Evolutionary conservation across 2,888 invertebrate species (phyloP).

Genomic region (Pheosia gnoma): DNA sequence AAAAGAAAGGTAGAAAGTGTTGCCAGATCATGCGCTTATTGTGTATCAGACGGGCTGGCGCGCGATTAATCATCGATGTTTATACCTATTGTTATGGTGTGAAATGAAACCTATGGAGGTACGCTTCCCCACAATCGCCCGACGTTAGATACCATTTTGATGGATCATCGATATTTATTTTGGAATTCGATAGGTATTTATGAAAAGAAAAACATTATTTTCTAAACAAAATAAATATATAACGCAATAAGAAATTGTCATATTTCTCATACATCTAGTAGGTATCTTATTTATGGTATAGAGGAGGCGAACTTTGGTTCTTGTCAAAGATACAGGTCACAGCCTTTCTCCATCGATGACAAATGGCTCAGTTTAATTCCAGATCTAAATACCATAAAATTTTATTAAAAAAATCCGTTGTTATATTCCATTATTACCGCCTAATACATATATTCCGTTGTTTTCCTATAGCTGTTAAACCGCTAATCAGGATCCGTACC

Average conservation of each 20-base stretch:
- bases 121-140: constrained; percentile 10
- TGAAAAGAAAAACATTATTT: constrained; percentile 10
- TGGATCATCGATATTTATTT: constrained; percentile 10
- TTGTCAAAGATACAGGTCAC: no score
- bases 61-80: constrained; percentile 16
- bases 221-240: constrained; percentile 15
- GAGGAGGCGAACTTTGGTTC: no score
- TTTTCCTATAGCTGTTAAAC: no score
- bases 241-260: constrained; percentile 8
- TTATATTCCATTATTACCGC: no score
- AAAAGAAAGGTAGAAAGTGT: constrained; percentile 18
- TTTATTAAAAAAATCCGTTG: no score
- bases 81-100: constrained; percentile 15
- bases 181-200: constrained; percentile 6
- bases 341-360: no score
- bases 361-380: no score
- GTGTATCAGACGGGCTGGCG: constrained; percentile 16
- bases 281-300: no score
- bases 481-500: constrained; percentile 60
- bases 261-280: background rate
- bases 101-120: constrained; percentile 1
- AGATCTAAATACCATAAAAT: no score
- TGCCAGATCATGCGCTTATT: constrained; percentile 8
- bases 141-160: constrained; percentile 13
- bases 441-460: no score